Evolutionary conservation across 1,140 invertebrate genomes (phyloP).

Genomic region (Scaptodrosophila lebanonensis): DNA sequence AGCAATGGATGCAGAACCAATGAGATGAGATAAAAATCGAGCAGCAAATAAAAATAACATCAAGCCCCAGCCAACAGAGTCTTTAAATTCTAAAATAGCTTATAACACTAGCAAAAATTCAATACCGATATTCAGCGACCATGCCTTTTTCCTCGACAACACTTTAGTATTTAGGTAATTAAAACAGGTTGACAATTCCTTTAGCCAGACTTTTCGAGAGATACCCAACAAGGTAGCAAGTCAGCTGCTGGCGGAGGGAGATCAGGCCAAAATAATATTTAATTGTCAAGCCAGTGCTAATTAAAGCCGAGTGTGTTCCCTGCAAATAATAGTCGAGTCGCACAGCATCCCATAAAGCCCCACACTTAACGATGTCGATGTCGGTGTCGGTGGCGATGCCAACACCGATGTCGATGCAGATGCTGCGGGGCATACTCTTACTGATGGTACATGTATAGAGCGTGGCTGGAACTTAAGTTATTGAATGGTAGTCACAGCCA

Average conservation of each 20-base stretch:
- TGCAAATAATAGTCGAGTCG: slow-evolving; percentile 19
- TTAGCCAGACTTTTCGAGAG: slow-evolving; percentile 31
- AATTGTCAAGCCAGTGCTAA: slow-evolving; percentile 66
- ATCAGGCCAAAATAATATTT: slow-evolving; percentile 65
- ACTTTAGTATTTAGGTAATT: no score
- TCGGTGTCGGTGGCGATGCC: no score
- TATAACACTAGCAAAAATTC: no score
- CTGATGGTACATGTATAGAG: no score
- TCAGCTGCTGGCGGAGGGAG: background rate
- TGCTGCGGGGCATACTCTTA: slow-evolving; percentile 20
- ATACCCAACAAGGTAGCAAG: background rate
- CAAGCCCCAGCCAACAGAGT: no score
- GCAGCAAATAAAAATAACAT: no score
- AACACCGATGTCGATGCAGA: background rate
- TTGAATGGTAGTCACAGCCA: slow-evolving; percentile 57
- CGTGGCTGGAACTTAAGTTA: slow-evolving; percentile 61
- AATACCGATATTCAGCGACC: no score
- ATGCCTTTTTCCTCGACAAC: no score
- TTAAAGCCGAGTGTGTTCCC: slow-evolving; percentile 48
- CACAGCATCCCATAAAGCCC: slow-evolving; percentile 60
- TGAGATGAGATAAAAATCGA: no score
- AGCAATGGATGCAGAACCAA: no score
- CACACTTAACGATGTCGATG: slow-evolving; percentile 65
- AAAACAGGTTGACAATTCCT: slow-evolving; percentile 72
- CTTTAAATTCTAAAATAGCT: no score